Conservation (phyloP, 2,113 vertebrate species). For the Albula glossodonta region DNA sequence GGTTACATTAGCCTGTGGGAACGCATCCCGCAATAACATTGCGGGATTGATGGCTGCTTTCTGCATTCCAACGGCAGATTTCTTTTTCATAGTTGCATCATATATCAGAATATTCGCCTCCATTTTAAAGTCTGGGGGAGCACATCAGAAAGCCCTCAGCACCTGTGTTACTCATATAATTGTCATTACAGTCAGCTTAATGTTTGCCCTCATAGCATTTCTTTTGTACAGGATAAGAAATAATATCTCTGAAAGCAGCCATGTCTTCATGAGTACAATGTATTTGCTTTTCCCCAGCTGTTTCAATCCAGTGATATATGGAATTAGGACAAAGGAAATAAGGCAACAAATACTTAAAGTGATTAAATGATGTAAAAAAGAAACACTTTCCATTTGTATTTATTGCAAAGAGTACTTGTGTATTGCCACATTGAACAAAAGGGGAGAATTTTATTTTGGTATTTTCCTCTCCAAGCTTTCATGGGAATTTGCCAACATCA, state of each 20-base stretch:
- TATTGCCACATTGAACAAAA: too few species aligned
- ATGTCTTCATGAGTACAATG: constrained; percentile 70
- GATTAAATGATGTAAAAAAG: constrained; percentile 32
- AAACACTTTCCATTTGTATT: too few species aligned
- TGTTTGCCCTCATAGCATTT: constrained; percentile 73
- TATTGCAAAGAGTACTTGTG: too few species aligned
- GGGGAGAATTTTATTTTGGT: too few species aligned
- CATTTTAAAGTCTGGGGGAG: constrained; percentile 52
- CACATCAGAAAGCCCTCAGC: constrained; percentile 69
- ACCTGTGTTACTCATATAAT: constrained; percentile 75
- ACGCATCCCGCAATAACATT: constrained; percentile 38
- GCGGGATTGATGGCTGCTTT: constrained; percentile 63
- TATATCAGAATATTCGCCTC: constrained; percentile 65
- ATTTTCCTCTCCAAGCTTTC: too few species aligned
- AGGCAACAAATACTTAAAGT: constrained; percentile 50
- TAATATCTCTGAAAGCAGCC: constrained; percentile 65
- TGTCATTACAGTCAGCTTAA: constrained; percentile 71
- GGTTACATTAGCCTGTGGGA: constrained; percentile 66
- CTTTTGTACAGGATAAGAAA: constrained; percentile 61
- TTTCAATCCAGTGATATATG: constrained; percentile 73
- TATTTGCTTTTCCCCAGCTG: constrained; percentile 67
- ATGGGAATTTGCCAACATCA: too few species aligned
- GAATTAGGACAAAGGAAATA: constrained; percentile 73
- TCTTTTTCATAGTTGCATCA: constrained; percentile 66
- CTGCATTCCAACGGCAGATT: constrained; percentile 69